These are phyloP conservation scores for Pterophyllum scalare DNA, from an alignment of 2,113 vertebrate genomes.

Conservation along the genomic window DNA sequence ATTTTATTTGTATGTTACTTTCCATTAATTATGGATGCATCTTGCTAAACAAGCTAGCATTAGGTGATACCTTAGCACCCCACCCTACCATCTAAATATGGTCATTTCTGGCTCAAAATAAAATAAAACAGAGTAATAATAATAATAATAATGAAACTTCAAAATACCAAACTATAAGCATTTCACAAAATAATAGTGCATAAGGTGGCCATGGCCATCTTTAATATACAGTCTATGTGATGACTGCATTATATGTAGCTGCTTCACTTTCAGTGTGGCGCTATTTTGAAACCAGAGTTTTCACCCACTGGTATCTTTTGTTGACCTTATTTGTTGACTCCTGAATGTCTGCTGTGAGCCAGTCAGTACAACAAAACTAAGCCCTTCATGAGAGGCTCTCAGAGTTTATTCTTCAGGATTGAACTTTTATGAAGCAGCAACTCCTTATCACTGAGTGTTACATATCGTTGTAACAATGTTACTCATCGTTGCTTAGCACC, in stretches of 20 bases:
- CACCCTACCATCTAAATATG: too few species aligned
- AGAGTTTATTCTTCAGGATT: neutral
- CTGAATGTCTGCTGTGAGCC: neutral
- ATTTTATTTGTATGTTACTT: neutral
- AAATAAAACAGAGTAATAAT: too few species aligned
- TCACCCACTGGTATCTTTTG: neutral
- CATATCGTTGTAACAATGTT: too few species aligned
- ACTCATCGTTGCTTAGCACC: too few species aligned
- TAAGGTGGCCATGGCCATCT: neutral
- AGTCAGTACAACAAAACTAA: neutral
- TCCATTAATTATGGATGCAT: neutral
- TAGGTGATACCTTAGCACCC: too few species aligned
- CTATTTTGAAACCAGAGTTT: neutral
- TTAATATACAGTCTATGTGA: constrained; percentile 1
- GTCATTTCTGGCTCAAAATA: too few species aligned
- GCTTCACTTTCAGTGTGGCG: neutral
- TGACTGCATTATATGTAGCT: neutral
- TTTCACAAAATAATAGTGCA: too few species aligned
- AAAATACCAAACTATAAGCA: too few species aligned
- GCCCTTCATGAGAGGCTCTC: neutral
- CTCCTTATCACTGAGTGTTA: neutral
- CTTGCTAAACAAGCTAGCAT: neutral
- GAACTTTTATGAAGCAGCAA: neutral
- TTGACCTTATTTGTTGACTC: neutral
- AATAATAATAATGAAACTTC: too few species aligned